Conservation (phyloP, 1,140 invertebrate genomes). For the Aphaenogaster ashmeadi region DNA sequence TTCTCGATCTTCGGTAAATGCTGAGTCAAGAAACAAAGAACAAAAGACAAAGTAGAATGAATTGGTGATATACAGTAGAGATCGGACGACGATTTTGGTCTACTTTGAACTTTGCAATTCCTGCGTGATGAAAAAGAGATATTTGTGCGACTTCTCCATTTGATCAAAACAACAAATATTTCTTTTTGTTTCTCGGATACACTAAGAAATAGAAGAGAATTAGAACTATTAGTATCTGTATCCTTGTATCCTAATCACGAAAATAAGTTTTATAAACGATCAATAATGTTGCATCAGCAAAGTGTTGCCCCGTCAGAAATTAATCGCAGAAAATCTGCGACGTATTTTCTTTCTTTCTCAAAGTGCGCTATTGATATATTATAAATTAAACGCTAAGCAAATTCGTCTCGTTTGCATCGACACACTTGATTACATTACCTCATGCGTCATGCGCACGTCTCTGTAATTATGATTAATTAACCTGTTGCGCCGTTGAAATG, state of each 20-base stretch:
- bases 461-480: slow-evolving; percentile 43
- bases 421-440: neutral
- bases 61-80: neutral
- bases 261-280: neutral
- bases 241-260: neutral
- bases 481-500: neutral
- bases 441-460: neutral
- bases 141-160: neutral
- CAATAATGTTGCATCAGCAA: neutral
- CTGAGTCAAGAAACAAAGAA: slow-evolving; percentile 85
- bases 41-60: neutral
- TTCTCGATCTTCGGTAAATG: neutral
- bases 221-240: neutral
- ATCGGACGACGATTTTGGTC: neutral
- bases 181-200: neutral
- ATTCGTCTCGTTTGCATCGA: neutral
- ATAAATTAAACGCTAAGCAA: neutral
- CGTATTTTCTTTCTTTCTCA: neutral
- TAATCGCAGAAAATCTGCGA: neutral
- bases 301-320: neutral
- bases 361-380: neutral
- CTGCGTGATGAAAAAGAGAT: neutral
- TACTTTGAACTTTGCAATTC: neutral
- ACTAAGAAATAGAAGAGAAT: neutral
- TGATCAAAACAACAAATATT: neutral